Percentiles rank a stretch among this genome's conserved stretches.
phyloP scores from a whole-genome alignment of 2,113 vertebrate genomes.

The Pyrgilauda ruficollis region DNA sequence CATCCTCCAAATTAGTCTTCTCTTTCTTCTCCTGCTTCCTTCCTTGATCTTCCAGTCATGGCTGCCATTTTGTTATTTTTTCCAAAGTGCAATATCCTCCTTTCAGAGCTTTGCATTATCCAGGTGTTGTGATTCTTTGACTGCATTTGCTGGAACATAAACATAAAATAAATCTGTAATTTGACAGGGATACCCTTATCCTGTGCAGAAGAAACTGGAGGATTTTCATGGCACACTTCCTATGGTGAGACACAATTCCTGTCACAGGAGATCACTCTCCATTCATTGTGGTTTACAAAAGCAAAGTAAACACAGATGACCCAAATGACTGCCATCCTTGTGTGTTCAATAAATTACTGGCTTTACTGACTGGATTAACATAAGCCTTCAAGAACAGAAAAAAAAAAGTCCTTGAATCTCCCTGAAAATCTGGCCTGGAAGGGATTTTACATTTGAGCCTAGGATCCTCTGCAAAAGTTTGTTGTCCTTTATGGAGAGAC shows the following conservation, averaged over 20 bases:
- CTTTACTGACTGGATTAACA: conserved; percentile 39
- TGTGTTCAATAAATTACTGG: conserved; percentile 31
- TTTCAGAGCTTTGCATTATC: background rate
- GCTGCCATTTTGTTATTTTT: background rate
- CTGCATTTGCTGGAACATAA: background rate
- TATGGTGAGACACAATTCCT: conserved; percentile 59
- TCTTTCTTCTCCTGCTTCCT: background rate
- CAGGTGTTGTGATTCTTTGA: background rate
- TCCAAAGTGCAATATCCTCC: background rate
- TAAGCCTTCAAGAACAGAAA: background rate
- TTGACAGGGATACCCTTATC: conserved; percentile 20
- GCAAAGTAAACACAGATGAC: conserved; percentile 27
- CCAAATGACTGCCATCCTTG: background rate
- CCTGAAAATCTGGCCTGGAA: background rate
- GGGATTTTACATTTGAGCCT: background rate
- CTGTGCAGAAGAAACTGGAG: background rate
- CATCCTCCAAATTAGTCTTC: background rate
- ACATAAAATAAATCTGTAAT: conserved; percentile 55
- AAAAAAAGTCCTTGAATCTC: background rate
- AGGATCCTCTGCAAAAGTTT: background rate
- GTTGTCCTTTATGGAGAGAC: background rate
- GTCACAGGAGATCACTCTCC: conserved; percentile 48
- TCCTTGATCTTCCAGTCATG: background rate
- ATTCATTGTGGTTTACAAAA: conserved; percentile 72
- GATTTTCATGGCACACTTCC: conserved; percentile 27